Evolutionary conservation across 2,797 vertebrate species (phyloP), one percentile per base, ranked within the genome.

Genomic region (Spea hammondii): DNA sequence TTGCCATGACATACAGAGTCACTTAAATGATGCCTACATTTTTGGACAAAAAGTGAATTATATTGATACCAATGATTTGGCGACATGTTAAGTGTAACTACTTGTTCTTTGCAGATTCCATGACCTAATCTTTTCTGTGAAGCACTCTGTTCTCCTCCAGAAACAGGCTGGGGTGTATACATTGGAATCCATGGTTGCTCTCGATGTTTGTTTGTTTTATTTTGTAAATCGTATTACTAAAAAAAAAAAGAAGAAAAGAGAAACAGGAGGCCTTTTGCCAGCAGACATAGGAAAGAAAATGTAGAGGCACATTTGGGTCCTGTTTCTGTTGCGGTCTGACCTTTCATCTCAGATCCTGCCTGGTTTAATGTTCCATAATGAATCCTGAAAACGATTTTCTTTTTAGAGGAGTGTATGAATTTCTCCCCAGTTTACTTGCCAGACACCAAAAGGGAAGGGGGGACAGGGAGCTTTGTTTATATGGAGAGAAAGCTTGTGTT

Each of bases 281-380:
- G 65, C 74, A 77, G 74, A 69, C 74, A 74, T 77, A 57, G 64
- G 70, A 77, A 82, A 77, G 54, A 77, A 82, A 82, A 69, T 73
- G 50, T 82, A 64, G 65, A 81, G 74, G 79, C 74, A 72, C 79
- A 81, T 81, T 77, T 77, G 44, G 55, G 79, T 77, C 50, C 62
- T 77, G 65, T 82, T 82, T 77, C 74, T 82, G 14, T 47, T 82
- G 79, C 32, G 70, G 79, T 72, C 55, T 82, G 74, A 74, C 55
- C 79, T 82, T 82, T 82, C 79, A 82, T 82, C 70, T 73, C 48
- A 49, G 54, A 69, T 73, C 55, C 65, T 12, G 55, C 49, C 74
- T 74, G 70, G 75, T 69, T 82, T 82, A 73, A 77, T 82, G 75
- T 82, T 82, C 70, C 75, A 82, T 82, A 77, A n/a, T 82, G 75